Conservation (phyloP, 2,888 invertebrate genomes). For the Saturnia pavonia region DNA sequence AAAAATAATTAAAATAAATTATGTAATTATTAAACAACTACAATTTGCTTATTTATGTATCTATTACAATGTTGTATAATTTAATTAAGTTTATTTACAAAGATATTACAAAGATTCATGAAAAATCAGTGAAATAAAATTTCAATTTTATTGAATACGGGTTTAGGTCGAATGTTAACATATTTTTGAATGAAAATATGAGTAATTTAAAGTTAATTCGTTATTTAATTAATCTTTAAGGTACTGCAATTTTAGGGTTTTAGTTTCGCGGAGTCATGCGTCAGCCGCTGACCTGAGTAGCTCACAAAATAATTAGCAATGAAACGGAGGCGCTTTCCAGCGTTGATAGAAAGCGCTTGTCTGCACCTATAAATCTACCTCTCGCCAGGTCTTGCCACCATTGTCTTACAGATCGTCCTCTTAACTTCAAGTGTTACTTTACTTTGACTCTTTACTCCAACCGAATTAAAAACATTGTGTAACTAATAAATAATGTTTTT, state of each 20-base stretch:
- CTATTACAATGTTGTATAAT: neutral
- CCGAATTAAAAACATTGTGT: neutral
- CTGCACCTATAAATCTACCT: slow-evolving; percentile 68
- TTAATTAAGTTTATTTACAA: neutral
- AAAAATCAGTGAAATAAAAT: neutral
- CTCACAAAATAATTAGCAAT: slow-evolving; percentile 27
- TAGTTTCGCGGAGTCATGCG: neutral
- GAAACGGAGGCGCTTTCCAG: slow-evolving; percentile 32
- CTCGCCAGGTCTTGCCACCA: slow-evolving; percentile 53
- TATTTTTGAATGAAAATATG: neutral
- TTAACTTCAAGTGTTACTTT: slow-evolving; percentile 43
- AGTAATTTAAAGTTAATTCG: neutral
- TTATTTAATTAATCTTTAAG: neutral
- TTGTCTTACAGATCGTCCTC: slow-evolving; percentile 67
- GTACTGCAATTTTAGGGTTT: neutral
- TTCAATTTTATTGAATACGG: neutral
- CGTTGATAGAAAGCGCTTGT: slow-evolving; percentile 70
- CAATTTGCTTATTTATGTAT: neutral
- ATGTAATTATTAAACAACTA: neutral
- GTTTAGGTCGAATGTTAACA: neutral
- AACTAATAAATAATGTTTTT: slow-evolving; percentile 16
- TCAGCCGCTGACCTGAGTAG: slow-evolving; percentile 12
- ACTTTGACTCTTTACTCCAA: neutral
- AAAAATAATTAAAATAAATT: neutral
- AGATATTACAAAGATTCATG: neutral